Evolutionary conservation across 2,888 invertebrate genomes (phyloP), one percentile per base, ranked within the genome.

Genomic region (Poecilobothrus nobilitatus): DNA sequence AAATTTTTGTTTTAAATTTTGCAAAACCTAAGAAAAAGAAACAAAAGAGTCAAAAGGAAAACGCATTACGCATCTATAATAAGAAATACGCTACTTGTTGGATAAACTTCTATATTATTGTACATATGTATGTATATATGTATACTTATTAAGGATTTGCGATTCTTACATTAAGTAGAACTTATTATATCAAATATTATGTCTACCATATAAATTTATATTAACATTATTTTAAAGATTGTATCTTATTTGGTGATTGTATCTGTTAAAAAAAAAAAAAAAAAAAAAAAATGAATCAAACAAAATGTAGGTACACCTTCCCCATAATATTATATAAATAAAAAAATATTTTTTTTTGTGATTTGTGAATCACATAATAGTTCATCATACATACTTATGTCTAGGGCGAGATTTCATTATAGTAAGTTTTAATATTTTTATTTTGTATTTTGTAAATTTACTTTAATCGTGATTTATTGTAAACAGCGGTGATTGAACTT

Each of bases 51-150:
- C 7, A 18, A 53, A 53, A 2, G 9, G 18, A 53, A 15, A 53
- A 53, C 53, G 53, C 53, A 53, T 53, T 53, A 53, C 53, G 53
- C 53, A 53, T 53, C 53, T 53, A 53, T 53, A 53, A 53, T 53
- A 53, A 18, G 53, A 53, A 18, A 53, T 53, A 15, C 53, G 18
- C 53, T 53, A 53, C 53, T 53, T 53, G 53, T 53, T 53, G 53
- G 53, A 53, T 53, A 53, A 53, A 53, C 12, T 5, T 27, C 27
- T 27, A 27, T 27, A 27, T 27, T 27, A n/a, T n/a, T n/a, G n/a
- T n/a, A n/a, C n/a, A n/a, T n/a, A n/a, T n/a, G 3, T 27, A 27
- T 27, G 3, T 37, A 37, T 37, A 12, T 37, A 37, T 37, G 9
- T 27, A 5, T 4, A 27, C 27, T 4, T 27, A 5, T 27, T 27